Base-by-base conservation (phyloP, 1,140 invertebrate genomes). In the Diprion similis region DNA sequence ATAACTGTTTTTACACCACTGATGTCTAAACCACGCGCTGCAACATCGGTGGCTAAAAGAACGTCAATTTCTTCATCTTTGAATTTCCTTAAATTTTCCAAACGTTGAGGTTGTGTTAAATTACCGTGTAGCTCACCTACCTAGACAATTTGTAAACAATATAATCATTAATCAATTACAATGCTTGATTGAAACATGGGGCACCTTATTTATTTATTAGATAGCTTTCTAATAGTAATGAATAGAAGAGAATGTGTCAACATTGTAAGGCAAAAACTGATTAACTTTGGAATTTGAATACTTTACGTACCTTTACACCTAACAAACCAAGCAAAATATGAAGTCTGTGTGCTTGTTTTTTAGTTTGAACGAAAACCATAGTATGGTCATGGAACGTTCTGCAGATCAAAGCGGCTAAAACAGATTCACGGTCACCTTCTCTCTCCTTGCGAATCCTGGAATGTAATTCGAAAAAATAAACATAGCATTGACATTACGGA, bases 311-410 rank as follows among this genome's bases (percentile, higher is more conserved):
- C 82, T 91, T 92, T 2, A 98, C 87, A 0, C 96, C 96, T 15
- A 99, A 87, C 45, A 99, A 88, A 1, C 97, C 96, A 1, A 99
- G 87, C 0, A 99, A 83, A 75, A 99, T 94, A 81, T 98, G 96
- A 66, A 99, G 87, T 46, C 96, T 87, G 86, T 99, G 97, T 18
- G 97, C 97, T 84, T 97, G 94, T 78, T 93, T 95, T 88, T 99
- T 99, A 0, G 98, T 99, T 85, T 96, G 95, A 15, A 99, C 95
- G 89, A 99, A 99, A 24, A 99, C 92, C 86, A 99, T 98, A 48
- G 93, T 92, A 76, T 96, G 93, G 83, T 97, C 94, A 64, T 94
- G 91, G 84, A 99, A 99, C n/a, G 95, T 98, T 76, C 98, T 90
- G 78, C 95, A 96, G 70, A 99, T 93, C 24, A 99, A 88, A 47